Base-by-base conservation (phyloP, 2,113 vertebrate genomes). In the Chroicocephalus ridibundus region DNA sequence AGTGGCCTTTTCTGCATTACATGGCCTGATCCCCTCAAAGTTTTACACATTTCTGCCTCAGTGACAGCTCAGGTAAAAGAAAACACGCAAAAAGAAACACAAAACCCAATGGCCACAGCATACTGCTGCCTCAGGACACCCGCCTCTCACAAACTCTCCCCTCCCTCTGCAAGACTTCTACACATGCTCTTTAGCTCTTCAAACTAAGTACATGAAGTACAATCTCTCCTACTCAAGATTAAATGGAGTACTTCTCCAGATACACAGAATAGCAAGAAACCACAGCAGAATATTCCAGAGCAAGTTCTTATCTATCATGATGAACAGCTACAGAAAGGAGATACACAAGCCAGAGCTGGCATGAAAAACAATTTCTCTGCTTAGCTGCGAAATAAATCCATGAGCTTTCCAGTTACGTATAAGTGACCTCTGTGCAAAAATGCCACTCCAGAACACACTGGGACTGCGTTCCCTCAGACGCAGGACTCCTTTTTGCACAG, bases 391-490 rank as follows among this genome's bases (percentile, higher is more conserved):
- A 85, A 71, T 60, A 78, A 79, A 76, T 55, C 55, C 1, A 2
- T 36, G 38, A 54, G 44, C 7, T 54, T n/a, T 65, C 38, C 55
- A 78, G 47, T 31, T 42, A 66, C 9, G 10, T 75, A 46, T 61
- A 22, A 22, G 6, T 10, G 13, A 69, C 21, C 49, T 66, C 32
- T 40, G 31, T 17, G 36, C 77, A 82, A 82, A 77, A 93, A 8
- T 1, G 27, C 9, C 42, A 51, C 22, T n/a, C n/a, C 61, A 52
- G 58, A 77, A 75, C 42, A 77, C 44, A 27, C 2, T 0, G 0
- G 3, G 31, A 61, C 4, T 46, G 21, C 32, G 16, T 4, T 61
- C 46, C 26, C 62, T 34, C 3, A 1, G 27, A 46, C 7, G 0
- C 2, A 1, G 16, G 21, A 27, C 34, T 61, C 47, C 16, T 78